A percentile compares a stretch with the other conserved stretches of the same genome.
Evolutionary conservation across 2,888 invertebrate species (phyloP).

Genomic region (Lasioglossum villosulum): DNA sequence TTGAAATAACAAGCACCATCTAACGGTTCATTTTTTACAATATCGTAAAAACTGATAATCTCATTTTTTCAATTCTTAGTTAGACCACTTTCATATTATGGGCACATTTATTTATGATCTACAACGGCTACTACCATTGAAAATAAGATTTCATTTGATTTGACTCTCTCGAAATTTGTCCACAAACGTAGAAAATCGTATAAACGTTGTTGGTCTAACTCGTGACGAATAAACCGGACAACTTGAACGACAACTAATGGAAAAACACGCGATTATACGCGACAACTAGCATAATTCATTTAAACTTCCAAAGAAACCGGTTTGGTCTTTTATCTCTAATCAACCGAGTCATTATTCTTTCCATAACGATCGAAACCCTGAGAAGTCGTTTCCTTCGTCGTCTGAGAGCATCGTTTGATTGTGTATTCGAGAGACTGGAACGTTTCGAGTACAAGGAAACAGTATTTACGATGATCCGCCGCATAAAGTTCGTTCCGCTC

Average conservation of each 20-base stretch:
- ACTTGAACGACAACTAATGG: neutral
- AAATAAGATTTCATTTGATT: too few relatives aligned
- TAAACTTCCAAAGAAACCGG: neutral
- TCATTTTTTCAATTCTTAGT: too few relatives aligned
- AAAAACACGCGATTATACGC: neutral
- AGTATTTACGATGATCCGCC: neutral
- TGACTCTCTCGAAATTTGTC: neutral
- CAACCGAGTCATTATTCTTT: neutral
- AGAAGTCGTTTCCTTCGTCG: neutral
- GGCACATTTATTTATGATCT: too few relatives aligned
- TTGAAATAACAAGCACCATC: too few relatives aligned
- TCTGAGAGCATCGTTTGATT: slow-evolving; percentile 6
- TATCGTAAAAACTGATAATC: too few relatives aligned
- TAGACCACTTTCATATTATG: too few relatives aligned
- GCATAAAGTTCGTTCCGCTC: neutral
- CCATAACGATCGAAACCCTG: slow-evolving; percentile 4
- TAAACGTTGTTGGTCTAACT: neutral
- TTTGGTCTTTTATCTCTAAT: neutral
- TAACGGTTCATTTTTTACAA: too few relatives aligned
- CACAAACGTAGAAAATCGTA: neutral
- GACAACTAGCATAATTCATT: slow-evolving; percentile 6
- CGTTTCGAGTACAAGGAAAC: neutral
- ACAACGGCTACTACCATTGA: too few relatives aligned
- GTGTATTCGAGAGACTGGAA: neutral
- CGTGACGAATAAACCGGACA: neutral